These are phyloP conservation scores for Zootermopsis nevadensis DNA, from an alignment of 2,888 invertebrate species.

Conservation along the genomic window DNA sequence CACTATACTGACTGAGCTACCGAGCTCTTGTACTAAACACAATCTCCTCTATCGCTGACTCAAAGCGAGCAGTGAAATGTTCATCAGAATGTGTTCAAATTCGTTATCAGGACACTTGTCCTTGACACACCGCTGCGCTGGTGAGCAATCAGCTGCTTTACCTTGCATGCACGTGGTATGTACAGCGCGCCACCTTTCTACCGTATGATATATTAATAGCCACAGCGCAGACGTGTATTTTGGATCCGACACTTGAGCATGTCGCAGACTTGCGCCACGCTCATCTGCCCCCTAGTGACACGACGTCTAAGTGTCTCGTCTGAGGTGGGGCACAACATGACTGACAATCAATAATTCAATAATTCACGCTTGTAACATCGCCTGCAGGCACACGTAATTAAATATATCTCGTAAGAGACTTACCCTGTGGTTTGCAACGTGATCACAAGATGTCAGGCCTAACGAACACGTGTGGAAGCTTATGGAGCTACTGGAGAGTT, in stretches of 20 bases:
- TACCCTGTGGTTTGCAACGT: neutral
- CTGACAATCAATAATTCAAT: neutral
- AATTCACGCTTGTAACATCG: neutral
- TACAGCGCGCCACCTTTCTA: neutral
- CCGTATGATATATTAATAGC: neutral
- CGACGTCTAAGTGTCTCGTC: neutral
- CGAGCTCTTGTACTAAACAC: too few species aligned
- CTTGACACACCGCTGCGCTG: too few species aligned
- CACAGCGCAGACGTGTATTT: neutral
- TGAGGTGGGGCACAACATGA: neutral
- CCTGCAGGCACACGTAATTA: neutral
- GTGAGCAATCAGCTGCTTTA: too few species aligned
- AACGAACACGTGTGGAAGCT: neutral
- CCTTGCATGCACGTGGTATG: neutral
- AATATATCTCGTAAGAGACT: neutral
- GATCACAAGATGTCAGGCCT: conserved; percentile 5
- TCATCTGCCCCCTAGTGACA: neutral
- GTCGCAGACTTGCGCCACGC: neutral
- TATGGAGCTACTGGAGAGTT: neutral
- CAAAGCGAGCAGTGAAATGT: too few species aligned
- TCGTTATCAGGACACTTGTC: too few species aligned
- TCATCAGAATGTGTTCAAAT: too few species aligned
- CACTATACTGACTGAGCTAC: too few species aligned
- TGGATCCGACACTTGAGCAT: neutral
- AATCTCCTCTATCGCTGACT: too few species aligned